Evolutionary conservation across 1,140 invertebrate species (phyloP).

Genomic region (Macrosteles quadrilineatus): DNA sequence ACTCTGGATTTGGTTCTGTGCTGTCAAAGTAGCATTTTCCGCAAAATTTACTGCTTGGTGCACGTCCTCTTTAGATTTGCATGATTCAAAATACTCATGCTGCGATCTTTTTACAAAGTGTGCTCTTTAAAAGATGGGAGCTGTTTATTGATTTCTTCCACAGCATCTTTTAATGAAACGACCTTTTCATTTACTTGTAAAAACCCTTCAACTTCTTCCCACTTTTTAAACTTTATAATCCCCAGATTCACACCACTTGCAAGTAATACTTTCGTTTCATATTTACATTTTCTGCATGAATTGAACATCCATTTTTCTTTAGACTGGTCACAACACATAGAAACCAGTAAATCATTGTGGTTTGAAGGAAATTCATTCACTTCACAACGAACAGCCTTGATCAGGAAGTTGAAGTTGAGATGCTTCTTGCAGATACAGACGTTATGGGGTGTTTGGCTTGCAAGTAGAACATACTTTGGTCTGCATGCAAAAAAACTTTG

Average conservation of each 20-base stretch:
- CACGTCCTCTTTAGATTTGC: background rate
- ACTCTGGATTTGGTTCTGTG: background rate
- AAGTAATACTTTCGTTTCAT: background rate
- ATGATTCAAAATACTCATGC: background rate
- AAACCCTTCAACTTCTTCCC: background rate
- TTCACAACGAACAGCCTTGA: background rate
- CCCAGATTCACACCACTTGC: background rate
- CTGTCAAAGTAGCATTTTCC: background rate
- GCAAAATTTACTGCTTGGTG: background rate
- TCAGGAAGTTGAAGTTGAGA: constrained; percentile 13
- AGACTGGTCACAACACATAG: constrained; percentile 17
- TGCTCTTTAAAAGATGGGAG: background rate
- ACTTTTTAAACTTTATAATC: background rate
- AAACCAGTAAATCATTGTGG: constrained; percentile 6
- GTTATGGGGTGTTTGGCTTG: constrained; percentile 27
- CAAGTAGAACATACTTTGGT: constrained; percentile 23
- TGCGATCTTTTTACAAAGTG: background rate
- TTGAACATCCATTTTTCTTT: constrained; percentile 28
- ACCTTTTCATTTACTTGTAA: background rate
- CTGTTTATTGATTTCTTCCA: background rate
- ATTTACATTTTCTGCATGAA: background rate
- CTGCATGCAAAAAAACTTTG: constrained; percentile 13
- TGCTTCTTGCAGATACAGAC: constrained; percentile 27
- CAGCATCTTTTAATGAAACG: background rate
- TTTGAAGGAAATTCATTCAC: background rate